phyloP scores from a whole-genome alignment of 2,888 invertebrate species.

The Sycophila texana region DNA sequence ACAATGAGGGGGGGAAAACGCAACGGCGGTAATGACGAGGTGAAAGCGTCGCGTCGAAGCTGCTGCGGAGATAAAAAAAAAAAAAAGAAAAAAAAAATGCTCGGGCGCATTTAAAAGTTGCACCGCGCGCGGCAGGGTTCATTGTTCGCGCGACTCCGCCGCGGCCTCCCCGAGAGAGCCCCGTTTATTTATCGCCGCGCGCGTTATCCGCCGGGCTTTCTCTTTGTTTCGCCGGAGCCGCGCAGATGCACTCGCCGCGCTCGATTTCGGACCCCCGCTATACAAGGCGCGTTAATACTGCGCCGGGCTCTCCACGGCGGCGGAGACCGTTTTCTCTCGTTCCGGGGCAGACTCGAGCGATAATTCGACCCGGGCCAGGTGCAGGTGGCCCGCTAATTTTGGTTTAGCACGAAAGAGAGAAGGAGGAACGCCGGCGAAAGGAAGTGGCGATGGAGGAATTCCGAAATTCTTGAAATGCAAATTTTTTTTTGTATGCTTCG shows the following conservation, averaged over 20 bases:
- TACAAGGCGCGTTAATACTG: background rate
- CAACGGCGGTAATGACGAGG: constrained; percentile 11
- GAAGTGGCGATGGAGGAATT: background rate
- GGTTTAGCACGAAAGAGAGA: constrained; percentile 20
- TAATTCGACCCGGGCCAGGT: constrained; percentile 51
- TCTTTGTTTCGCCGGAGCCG: constrained; percentile 10
- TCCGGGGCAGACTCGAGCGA: constrained; percentile 10
- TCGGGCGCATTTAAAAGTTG: constrained; percentile 30
- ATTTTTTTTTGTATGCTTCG: no score
- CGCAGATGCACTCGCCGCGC: background rate
- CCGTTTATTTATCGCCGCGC: constrained; percentile 39
- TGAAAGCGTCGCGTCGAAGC: constrained; percentile 14
- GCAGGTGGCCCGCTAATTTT: constrained; percentile 44
- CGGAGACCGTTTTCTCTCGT: background rate
- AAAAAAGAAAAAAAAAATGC: constrained; percentile 19
- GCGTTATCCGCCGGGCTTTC: constrained; percentile 4
- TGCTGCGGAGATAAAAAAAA: constrained; percentile 7
- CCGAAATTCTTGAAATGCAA: no score
- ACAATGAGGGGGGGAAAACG: background rate
- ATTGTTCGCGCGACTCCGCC: constrained; percentile 22
- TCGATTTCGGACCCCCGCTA: no score
- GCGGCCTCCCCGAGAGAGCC: background rate
- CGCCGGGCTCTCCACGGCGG: background rate
- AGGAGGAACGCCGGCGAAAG: background rate
- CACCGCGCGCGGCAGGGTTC: constrained; percentile 26